Base-by-base conservation (phyloP, 1,140 invertebrate genomes). In the Drosophila prosaltans region DNA sequence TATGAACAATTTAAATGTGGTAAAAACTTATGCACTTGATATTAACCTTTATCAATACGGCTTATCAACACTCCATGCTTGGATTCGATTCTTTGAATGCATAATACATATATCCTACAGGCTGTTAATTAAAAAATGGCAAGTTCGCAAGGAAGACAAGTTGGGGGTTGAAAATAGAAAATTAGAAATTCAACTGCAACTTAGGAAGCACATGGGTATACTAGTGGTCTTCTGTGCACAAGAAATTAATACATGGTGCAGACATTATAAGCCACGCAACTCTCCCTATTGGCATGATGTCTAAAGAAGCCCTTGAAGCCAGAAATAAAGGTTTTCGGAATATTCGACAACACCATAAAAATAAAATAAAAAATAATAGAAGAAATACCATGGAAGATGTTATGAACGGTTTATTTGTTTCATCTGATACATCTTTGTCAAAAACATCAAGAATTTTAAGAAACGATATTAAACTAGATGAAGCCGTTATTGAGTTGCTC, bases 271-370 rank as follows among this genome's bases (percentile, higher is more conserved):
- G 16, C 16, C 16, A 16, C 16, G 16, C 16, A 16, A 16, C 16
- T 16, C 16, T 16, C 16, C 16, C 16, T 16, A 16, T 16, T 16
- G 16, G 16, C 16, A 16, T 16, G 16, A 16, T 16, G 16, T 16
- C 16, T 16, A 16, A 16, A 16, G 16, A 16, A 16, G 43, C 41
- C 1, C 48, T 36, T 24, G 40, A 67, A 55, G 32, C 65, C 54
- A 59, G 55, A 11, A 40, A 65, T 11, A 55, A 65, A 30, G 48
- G 57, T 65, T 57, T 11, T 39, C 30, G 51, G 10, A 65, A 40
- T 16, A 65, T 28, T 16, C 63, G 51, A 16, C 1, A 36, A 11
- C 51, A 65, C 16, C 16, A 16, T 16, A 16, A 16, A 16, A 9
- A 32, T 9, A 65, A 65, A n/a, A 36, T 16, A 16, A 16, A 16